Evolutionary conservation across 2,888 invertebrate genomes (phyloP).

Genomic region (Zygaena filipendulae): DNA sequence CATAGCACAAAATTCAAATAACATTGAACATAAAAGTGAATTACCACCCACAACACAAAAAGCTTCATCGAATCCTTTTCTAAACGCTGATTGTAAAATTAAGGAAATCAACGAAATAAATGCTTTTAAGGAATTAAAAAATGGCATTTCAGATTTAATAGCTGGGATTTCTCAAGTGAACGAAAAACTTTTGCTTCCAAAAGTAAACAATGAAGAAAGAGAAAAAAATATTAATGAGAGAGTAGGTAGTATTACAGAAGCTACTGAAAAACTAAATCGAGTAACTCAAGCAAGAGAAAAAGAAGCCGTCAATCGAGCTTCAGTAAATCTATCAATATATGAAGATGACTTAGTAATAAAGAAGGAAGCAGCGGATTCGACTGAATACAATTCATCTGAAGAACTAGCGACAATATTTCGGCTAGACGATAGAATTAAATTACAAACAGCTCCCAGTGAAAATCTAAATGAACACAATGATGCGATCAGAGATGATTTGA

Average conservation of each 20-base stretch:
- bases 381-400: conserved; percentile 74
- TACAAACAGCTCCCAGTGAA: conserved; percentile 21
- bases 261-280: conserved; percentile 39
- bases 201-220: conserved; percentile 23
- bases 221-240: conserved; percentile 21
- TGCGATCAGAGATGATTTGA: conserved; percentile 40
- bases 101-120: conserved; percentile 56
- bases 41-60: conserved; percentile 22
- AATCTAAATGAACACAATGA: conserved; percentile 24
- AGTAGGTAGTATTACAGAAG: conserved; percentile 37
- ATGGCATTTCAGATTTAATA: conserved; percentile 60
- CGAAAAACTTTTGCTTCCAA: conserved; percentile 49
- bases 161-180: conserved; percentile 62
- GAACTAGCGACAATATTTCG: conserved; percentile 74
- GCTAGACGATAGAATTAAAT: conserved; percentile 31
- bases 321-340: conserved; percentile 50
- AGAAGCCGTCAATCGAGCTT: conserved; percentile 36
- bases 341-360: conserved; percentile 52
- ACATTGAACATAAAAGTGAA: conserved; percentile 19
- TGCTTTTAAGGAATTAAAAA: conserved; percentile 60
- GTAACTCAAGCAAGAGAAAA: conserved; percentile 29
- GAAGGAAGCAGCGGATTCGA: conserved; percentile 50
- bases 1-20: neutral
- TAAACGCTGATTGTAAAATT: conserved; percentile 41
- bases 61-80: conserved; percentile 48